A percentile compares a stretch with the other conserved stretches of the same genome.
phyloP scores from a whole-genome alignment of 2,888 invertebrate genomes.

The Aporophyla nigra region DNA sequence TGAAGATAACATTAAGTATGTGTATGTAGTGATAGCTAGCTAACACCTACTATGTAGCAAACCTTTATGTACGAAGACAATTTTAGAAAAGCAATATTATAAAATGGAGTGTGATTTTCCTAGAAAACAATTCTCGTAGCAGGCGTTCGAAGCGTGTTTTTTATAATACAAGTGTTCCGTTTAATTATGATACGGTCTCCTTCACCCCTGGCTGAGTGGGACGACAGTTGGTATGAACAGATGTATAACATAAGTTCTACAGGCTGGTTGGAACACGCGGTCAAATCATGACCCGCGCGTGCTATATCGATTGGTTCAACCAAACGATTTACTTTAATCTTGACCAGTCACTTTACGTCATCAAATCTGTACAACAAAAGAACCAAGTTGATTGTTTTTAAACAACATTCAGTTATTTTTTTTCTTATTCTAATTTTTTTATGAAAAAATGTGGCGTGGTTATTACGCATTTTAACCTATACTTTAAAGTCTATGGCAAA shows the following conservation, averaged over 20 bases:
- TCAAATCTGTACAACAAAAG: conserved; percentile 52
- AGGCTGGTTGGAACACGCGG: conserved; percentile 73
- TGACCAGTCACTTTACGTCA: conserved; percentile 66
- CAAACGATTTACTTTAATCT: conserved; percentile 71
- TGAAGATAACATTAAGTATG: conserved; percentile 33
- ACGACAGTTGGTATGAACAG: conserved; percentile 17
- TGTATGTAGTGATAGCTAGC: conserved; percentile 43
- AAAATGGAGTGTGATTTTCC: neutral
- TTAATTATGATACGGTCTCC: conserved; percentile 34
- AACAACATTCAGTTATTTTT: conserved; percentile 30
- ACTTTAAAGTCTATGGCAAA: neutral
- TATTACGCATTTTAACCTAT: neutral
- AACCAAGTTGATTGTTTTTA: conserved; percentile 34
- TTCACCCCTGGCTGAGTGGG: conserved; percentile 54
- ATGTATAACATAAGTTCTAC: conserved; percentile 8
- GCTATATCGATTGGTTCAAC: conserved; percentile 78
- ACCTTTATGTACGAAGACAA: conserved; percentile 5
- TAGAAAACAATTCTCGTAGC: conserved; percentile 10
- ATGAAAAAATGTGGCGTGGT: conserved; percentile 7
- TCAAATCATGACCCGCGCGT: conserved; percentile 73
- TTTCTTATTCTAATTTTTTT: conserved; percentile 23
- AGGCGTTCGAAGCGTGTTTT: conserved; percentile 17
- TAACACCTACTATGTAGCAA: conserved; percentile 13
- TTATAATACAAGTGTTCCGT: conserved; percentile 21
- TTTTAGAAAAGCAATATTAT: conserved; percentile 7